These are phyloP conservation scores for Operophtera brumata DNA, from an alignment of 2,888 invertebrate species.

Conservation along the genomic window DNA sequence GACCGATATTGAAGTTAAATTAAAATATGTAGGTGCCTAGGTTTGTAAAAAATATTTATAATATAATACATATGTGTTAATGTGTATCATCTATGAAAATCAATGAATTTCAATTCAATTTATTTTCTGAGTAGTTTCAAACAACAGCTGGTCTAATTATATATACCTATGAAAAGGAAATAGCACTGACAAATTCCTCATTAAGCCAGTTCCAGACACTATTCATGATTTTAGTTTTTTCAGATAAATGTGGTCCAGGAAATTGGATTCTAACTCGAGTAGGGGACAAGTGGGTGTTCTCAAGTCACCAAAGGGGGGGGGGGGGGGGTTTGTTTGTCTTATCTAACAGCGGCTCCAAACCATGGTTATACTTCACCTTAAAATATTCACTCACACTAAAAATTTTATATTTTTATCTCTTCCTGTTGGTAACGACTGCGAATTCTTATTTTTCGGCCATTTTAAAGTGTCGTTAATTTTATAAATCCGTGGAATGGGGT, in stretches of 20 bases:
- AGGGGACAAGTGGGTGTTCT: neutral
- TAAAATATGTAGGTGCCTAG: too few relatives aligned
- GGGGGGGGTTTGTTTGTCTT: neutral
- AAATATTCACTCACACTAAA: conserved; percentile 15
- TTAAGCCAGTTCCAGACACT: too few relatives aligned
- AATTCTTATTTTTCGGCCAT: conserved; percentile 22
- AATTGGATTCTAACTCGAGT: neutral
- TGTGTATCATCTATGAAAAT: too few relatives aligned
- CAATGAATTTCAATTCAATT: too few relatives aligned
- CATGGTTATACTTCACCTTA: conserved; percentile 2
- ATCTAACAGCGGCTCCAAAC: neutral
- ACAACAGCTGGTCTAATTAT: neutral
- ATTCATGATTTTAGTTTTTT: neutral
- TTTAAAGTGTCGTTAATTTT: conserved; percentile 28
- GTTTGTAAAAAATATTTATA: too few relatives aligned
- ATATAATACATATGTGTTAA: too few relatives aligned
- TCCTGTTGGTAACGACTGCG: conserved; percentile 6
- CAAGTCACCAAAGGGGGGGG: neutral
- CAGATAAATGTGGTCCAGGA: neutral
- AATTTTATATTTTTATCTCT: conserved; percentile 21
- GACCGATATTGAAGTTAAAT: neutral
- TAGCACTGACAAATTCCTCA: neutral
- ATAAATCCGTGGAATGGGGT: conserved; percentile 21
- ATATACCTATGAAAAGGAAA: neutral
- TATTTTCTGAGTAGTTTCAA: too few relatives aligned